These are phyloP conservation scores for Osmoderma eremita DNA, from an alignment of 2,888 invertebrate species.

Conservation along the genomic window DNA sequence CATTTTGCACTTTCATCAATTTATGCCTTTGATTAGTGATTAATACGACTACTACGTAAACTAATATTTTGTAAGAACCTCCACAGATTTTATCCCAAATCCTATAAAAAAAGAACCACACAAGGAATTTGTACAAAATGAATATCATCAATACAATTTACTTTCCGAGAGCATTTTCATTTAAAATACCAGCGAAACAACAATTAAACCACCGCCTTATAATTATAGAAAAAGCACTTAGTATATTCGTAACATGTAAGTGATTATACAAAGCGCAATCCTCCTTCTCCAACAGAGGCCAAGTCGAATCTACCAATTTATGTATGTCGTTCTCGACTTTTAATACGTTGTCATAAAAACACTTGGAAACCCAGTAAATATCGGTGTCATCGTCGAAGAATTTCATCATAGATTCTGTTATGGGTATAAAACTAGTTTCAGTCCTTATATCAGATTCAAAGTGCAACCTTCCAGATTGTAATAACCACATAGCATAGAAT, in stretches of 20 bases:
- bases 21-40: slow-evolving; percentile 76
- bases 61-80: slow-evolving; percentile 83
- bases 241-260: slow-evolving; percentile 71
- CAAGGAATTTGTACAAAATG: not conserved
- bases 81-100: slow-evolving; percentile 91
- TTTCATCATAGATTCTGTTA: slow-evolving; percentile 76
- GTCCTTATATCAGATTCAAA: slow-evolving; percentile 65
- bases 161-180: slow-evolving; percentile 82
- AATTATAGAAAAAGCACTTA: slow-evolving; percentile 70
- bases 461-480: slow-evolving; percentile 75
- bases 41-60: slow-evolving; percentile 80
- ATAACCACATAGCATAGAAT: slow-evolving; percentile 83
- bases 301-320: slow-evolving; percentile 75
- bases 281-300: slow-evolving; percentile 78
- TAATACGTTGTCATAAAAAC: slow-evolving; percentile 76
- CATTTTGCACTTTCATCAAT: slow-evolving; percentile 71
- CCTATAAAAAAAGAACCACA: slow-evolving; percentile 64
- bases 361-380: slow-evolving; percentile 84
- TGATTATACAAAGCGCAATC: slow-evolving; percentile 78
- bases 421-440: slow-evolving; percentile 67
- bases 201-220: slow-evolving; percentile 82
- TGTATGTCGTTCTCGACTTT: slow-evolving; percentile 73
- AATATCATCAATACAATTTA: slow-evolving; percentile 58
- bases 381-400: slow-evolving; percentile 80
- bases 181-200: slow-evolving; percentile 84